phyloP scores from a whole-genome alignment of 92 coral and sea anemone genomes.

The Epizoanthus scotinus region DNA sequence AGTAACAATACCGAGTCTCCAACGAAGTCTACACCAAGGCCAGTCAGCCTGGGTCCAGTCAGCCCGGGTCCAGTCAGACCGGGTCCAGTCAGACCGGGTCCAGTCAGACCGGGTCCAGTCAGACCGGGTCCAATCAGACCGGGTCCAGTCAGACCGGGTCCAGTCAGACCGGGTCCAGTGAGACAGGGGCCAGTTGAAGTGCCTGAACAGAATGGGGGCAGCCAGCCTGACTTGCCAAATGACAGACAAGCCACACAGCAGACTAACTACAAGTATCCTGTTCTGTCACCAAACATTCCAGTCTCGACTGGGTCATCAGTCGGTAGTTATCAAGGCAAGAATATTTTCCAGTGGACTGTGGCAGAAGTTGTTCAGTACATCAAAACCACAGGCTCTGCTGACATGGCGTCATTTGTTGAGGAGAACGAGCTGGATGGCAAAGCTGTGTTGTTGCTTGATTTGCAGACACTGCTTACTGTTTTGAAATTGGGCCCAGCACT shows the following conservation, averaged over 20 bases:
- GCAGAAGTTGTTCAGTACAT: constrained; percentile 61
- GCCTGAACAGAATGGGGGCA: background rate
- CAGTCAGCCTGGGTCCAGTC: too few species aligned
- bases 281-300: background rate
- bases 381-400: constrained; percentile 34
- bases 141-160: too few species aligned
- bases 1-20: background rate
- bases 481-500: constrained; percentile 82
- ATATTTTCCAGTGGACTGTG: constrained; percentile 57
- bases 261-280: background rate
- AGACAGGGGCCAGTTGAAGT: background rate
- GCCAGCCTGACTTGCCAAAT: background rate
- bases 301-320: background rate
- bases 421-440: constrained; percentile 84
- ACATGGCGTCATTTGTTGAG: constrained; percentile 59
- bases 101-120: too few species aligned
- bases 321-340: background rate
- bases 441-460: constrained; percentile 64
- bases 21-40: background rate
- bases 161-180: too few species aligned
- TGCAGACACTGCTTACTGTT: constrained; percentile 63
- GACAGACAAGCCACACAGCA: background rate
- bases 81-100: too few species aligned
- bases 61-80: too few species aligned
- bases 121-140: too few species aligned